These are phyloP conservation scores for Corythornis vintsioides DNA, from an alignment of 2,113 vertebrate genomes.

Conservation along the genomic window DNA sequence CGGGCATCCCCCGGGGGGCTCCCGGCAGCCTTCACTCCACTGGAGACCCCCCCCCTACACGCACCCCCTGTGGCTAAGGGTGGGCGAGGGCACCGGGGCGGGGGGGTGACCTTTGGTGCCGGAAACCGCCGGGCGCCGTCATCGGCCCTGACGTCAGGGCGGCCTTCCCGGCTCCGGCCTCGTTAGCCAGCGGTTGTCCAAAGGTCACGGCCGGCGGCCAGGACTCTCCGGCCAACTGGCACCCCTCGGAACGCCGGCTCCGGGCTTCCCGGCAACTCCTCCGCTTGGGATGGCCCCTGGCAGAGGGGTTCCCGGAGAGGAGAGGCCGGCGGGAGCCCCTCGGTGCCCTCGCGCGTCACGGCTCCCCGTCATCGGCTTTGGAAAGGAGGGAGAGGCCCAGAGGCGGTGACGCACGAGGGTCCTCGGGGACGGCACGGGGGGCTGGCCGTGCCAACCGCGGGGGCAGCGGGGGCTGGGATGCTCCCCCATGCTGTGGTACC, in stretches of 20 bases:
- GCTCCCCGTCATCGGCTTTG: neutral
- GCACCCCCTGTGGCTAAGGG: too few species aligned
- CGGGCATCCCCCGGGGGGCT: neutral
- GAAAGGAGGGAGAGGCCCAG: neutral
- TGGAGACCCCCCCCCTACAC: too few species aligned
- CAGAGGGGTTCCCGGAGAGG: neutral
- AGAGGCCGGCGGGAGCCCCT: neutral
- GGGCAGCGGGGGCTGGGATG: neutral
- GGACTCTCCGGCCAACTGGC: constrained; percentile 19
- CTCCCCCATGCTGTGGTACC: too few species aligned
- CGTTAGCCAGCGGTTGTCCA: neutral
- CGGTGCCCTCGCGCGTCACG: neutral
- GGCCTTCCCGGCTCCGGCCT: neutral
- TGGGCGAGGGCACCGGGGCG: too few species aligned
- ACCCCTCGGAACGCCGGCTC: neutral
- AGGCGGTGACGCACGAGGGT: neutral
- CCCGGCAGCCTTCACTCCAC: neutral
- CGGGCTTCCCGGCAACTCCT: constrained; percentile 38
- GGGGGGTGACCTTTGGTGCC: constrained; percentile 11
- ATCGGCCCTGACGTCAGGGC: constrained; percentile 43
- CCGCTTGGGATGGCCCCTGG: neutral
- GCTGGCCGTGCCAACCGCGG: neutral
- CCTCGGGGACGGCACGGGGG: neutral
- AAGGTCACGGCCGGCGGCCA: constrained; percentile 36
- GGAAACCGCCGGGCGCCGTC: constrained; percentile 31